Evolutionary conservation across 2,113 vertebrate genomes (phyloP).

Genomic region (Rhinogobius similis): DNA sequence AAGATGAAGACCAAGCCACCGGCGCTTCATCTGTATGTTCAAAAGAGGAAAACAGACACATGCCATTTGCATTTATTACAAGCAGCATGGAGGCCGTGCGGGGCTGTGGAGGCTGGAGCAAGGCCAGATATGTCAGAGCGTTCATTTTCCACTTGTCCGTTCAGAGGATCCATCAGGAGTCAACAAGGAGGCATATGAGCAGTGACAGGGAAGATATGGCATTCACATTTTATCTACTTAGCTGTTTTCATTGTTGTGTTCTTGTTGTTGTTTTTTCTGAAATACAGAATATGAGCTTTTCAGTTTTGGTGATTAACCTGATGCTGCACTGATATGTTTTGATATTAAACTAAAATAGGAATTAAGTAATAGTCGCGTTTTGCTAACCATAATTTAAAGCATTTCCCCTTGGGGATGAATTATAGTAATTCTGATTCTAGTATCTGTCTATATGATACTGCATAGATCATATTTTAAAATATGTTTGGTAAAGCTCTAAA

Average conservation of each 20-base stretch:
- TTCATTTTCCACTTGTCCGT: slow-evolving; percentile 28
- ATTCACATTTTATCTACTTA: not conserved
- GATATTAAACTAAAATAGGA: no score
- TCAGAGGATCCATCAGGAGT: slow-evolving; percentile 4
- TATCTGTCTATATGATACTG: no score
- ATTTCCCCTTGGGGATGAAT: no score
- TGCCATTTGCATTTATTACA: slow-evolving; percentile 66
- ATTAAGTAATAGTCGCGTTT: no score
- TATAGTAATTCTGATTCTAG: no score
- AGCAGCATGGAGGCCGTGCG: slow-evolving; percentile 43
- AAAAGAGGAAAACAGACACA: slow-evolving; percentile 63
- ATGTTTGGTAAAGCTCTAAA: no score
- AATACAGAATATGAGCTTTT: not conserved
- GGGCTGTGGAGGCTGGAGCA: slow-evolving; percentile 26
- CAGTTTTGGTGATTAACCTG: not conserved
- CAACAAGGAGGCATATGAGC: not conserved
- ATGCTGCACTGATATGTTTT: not conserved
- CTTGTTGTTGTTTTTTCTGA: not conserved
- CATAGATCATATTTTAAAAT: no score
- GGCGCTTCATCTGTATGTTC: slow-evolving; percentile 54
- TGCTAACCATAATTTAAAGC: no score
- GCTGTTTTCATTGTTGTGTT: no score
- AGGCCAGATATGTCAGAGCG: slow-evolving; percentile 34
- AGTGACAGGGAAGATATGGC: not conserved
- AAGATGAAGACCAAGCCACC: slow-evolving; percentile 41